phyloP scores from a whole-genome alignment of 2,113 vertebrate species.

The Rhinichthys klamathensis region DNA sequence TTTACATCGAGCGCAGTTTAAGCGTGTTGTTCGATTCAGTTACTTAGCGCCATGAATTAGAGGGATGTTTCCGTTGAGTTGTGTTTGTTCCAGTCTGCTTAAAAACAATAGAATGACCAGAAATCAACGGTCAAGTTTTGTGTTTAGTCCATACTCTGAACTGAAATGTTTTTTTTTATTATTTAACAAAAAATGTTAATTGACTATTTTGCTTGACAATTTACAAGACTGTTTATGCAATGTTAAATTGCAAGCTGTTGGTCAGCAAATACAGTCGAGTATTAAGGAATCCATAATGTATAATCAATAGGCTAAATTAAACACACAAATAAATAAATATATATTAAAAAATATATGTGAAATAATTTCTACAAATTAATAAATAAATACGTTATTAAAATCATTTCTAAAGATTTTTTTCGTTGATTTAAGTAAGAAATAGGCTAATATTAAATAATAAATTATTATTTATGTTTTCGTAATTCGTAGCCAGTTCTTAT shows the following conservation, averaged over 20 bases:
- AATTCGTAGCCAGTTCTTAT: not conserved
- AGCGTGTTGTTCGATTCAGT: not conserved
- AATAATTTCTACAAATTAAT: not conserved
- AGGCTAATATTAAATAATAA: not conserved
- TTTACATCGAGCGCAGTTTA: constrained; percentile 29
- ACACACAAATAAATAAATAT: too few relatives aligned
- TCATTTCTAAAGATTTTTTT: not conserved
- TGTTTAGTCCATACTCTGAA: not conserved
- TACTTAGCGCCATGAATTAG: not conserved
- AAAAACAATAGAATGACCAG: not conserved
- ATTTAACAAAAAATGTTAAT: not conserved
- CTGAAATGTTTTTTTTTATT: not conserved
- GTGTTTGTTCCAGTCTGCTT: not conserved
- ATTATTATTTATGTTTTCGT: not conserved
- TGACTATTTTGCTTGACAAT: not conserved
- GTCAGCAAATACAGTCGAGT: not conserved
- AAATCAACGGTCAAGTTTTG: not conserved
- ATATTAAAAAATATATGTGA: too few relatives aligned
- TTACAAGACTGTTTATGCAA: not conserved
- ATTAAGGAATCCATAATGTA: not conserved
- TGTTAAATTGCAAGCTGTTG: not conserved
- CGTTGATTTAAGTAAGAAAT: not conserved
- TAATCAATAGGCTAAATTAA: not conserved
- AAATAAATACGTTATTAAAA: not conserved
- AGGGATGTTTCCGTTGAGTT: not conserved